A percentile compares a stretch with the other conserved stretches of the same genome.
Conservation (phyloP, 2,113 vertebrate genomes). For the Meriones unguiculatus region DNA sequence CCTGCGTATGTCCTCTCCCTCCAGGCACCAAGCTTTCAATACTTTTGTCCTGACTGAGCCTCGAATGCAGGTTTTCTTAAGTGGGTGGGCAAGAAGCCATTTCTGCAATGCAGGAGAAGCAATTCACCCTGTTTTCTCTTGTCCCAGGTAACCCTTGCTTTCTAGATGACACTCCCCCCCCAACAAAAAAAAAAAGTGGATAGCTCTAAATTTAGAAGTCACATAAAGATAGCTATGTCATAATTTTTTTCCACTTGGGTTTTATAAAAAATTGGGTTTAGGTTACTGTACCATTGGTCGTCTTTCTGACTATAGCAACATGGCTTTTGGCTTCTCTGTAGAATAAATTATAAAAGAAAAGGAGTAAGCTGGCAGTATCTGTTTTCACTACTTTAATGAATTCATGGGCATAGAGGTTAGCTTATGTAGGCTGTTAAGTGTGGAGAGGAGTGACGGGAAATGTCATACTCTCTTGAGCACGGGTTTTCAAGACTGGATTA, state of each 20-base stretch:
- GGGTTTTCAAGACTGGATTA: slow-evolving; percentile 50
- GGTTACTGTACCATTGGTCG: background rate
- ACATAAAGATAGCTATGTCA: background rate
- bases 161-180: too few relatives aligned
- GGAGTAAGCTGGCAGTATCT: slow-evolving; percentile 21
- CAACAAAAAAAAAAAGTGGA: background rate
- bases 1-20: background rate
- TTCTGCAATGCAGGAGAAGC: background rate
- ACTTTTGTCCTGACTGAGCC: background rate
- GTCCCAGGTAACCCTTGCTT: background rate
- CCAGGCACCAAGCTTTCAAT: background rate
- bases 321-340: slow-evolving; percentile 22
- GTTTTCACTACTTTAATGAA: slow-evolving; percentile 38
- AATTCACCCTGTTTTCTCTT: background rate
- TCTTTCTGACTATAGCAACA: slow-evolving; percentile 17
- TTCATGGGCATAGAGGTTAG: background rate
- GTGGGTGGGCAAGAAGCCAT: background rate
- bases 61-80: accelerated
- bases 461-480: background rate
- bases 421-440: background rate
- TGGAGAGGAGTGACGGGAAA: slow-evolving; percentile 41
- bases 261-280: slow-evolving; percentile 2
- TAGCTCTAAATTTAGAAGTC: background rate
- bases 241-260: slow-evolving; percentile 24
- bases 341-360: slow-evolving; percentile 11